A percentile compares a stretch with the other conserved stretches of the same genome.
phyloP scores from a whole-genome alignment of 2,888 invertebrate genomes.

The Esperia sulphurella region DNA sequence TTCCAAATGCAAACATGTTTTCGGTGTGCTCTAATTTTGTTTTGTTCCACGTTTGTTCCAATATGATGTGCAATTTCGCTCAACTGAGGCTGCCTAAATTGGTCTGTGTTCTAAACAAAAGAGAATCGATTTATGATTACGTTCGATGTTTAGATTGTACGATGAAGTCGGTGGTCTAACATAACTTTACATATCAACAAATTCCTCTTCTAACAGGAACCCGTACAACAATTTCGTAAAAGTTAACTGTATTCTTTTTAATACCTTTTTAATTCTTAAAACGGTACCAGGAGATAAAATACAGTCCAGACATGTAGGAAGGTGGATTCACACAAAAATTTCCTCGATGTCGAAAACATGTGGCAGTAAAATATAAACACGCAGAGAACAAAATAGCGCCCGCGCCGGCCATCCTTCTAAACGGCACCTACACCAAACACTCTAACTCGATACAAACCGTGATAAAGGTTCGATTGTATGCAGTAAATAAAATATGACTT shows the following conservation, averaged over 20 bases:
- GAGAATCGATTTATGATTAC: slow-evolving; percentile 24
- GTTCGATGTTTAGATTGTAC: not conserved
- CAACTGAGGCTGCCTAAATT: slow-evolving; percentile 54
- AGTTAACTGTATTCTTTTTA: too few relatives aligned
- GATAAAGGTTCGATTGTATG: slow-evolving; percentile 78
- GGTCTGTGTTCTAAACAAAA: slow-evolving; percentile 52
- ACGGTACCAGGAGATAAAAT: not conserved
- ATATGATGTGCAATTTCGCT: slow-evolving; percentile 57
- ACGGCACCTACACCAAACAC: slow-evolving; percentile 56
- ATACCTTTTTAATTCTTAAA: too few relatives aligned
- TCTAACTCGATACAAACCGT: slow-evolving; percentile 70
- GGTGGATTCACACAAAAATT: slow-evolving; percentile 13
- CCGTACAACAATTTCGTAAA: too few relatives aligned
- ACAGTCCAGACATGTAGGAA: not conserved
- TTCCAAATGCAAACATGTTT: slow-evolving; percentile 53
- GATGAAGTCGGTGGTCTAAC: too few relatives aligned
- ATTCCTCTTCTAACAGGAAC: too few relatives aligned
- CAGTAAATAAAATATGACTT: slow-evolving; percentile 79
- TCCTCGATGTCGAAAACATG: slow-evolving; percentile 22
- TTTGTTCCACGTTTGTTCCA: slow-evolving; percentile 49
- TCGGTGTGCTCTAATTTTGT: slow-evolving; percentile 53
- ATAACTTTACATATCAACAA: too few relatives aligned
- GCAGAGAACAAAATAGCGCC: slow-evolving; percentile 38
- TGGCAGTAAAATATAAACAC: slow-evolving; percentile 45
- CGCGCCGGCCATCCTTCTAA: slow-evolving; percentile 47